These are phyloP conservation scores for Scolopax rusticola DNA, from an alignment of 2,797 vertebrate genomes.

Conservation along the genomic window DNA sequence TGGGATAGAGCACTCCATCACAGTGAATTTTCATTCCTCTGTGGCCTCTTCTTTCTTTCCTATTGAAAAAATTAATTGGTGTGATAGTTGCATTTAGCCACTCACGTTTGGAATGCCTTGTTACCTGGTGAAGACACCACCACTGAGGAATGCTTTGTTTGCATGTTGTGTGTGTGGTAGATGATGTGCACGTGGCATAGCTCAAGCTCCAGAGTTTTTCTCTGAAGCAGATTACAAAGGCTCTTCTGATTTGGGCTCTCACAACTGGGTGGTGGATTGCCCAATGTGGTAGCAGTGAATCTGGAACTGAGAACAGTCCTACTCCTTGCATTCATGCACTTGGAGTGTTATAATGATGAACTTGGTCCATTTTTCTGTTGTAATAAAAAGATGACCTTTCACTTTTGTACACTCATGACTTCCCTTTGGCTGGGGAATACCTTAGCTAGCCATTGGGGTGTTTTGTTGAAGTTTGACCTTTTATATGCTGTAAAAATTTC, in stretches of 20 bases:
- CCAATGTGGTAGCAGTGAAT: background rate
- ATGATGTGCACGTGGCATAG: background rate
- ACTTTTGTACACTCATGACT: background rate
- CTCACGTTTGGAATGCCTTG: background rate
- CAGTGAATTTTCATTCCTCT: background rate
- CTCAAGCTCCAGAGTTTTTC: background rate
- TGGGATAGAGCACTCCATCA: background rate
- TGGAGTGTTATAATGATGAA: background rate
- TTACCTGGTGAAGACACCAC: background rate
- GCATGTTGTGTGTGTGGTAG: rapidly evolving
- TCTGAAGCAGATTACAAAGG: background rate
- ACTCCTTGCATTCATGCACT: background rate
- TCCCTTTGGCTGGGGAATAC: background rate
- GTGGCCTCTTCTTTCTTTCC: background rate
- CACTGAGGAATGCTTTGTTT: background rate
- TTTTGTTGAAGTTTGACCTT: background rate
- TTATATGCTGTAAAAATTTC: background rate
- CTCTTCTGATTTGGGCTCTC: background rate
- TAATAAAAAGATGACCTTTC: background rate
- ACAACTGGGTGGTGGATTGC: background rate
- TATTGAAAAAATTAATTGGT: background rate
- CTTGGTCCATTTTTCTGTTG: background rate
- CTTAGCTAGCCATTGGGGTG: background rate
- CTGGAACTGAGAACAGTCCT: background rate
- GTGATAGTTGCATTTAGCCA: background rate